These are phyloP conservation scores for Stegodyphus mimosarum DNA, from an alignment of 1,140 invertebrate species.

Conservation along the genomic window DNA sequence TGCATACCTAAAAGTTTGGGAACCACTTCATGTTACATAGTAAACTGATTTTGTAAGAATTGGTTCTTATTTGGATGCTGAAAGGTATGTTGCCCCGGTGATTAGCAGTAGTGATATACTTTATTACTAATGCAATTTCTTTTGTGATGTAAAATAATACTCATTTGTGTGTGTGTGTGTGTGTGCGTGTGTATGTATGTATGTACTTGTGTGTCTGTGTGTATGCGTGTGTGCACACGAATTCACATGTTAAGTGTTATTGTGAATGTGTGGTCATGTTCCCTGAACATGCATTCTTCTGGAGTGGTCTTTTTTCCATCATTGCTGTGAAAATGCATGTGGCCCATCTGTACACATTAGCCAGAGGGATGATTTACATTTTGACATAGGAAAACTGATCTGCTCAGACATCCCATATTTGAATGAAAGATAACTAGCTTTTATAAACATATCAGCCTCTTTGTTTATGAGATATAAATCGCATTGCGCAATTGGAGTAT, in stretches of 20 bases:
- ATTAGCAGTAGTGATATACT: conserved; percentile 26
- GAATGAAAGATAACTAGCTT: conserved; percentile 13
- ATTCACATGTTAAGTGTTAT: too few species aligned
- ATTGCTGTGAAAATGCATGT: neutral
- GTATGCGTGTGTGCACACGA: too few species aligned
- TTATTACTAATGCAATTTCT: conserved; percentile 19
- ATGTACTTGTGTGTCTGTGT: neutral
- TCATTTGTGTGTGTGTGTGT: conserved; percentile 1
- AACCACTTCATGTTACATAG: neutral
- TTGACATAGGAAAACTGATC: too few species aligned
- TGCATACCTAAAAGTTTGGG: conserved; percentile 29
- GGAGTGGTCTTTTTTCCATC: neutral
- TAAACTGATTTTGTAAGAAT: neutral
- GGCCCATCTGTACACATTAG: neutral
- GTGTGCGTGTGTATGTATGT: neutral
- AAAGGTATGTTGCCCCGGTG: conserved; percentile 39
- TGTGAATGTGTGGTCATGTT: neutral
- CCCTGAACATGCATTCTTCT: conserved; percentile 7
- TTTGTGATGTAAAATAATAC: conserved; percentile 22
- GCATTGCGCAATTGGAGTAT: neutral
- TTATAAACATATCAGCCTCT: conserved; percentile 26
- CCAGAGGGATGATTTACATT: neutral
- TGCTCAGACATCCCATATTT: neutral
- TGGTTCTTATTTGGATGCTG: neutral
- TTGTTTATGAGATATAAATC: neutral